These are phyloP conservation scores for Andricus grossulariae DNA, from an alignment of 1,140 invertebrate genomes.

Conservation along the genomic window DNA sequence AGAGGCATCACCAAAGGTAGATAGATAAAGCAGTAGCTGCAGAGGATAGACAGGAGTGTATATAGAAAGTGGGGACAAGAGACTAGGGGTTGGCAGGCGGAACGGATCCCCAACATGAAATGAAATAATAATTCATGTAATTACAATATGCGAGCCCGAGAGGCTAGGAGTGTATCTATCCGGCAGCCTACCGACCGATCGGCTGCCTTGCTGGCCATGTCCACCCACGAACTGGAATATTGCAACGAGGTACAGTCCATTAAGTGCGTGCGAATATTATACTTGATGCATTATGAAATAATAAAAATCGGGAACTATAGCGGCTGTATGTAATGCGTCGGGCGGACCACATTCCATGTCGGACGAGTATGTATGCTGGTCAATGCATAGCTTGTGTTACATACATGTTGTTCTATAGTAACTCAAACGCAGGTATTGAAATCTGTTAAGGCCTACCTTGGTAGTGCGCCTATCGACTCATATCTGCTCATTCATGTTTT, in stretches of 20 bases:
- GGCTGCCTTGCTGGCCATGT: constrained; percentile 46
- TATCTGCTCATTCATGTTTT: constrained; percentile 21
- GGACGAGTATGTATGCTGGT: constrained; percentile 24
- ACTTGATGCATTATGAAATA: constrained; percentile 57
- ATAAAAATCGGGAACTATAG: constrained; percentile 51
- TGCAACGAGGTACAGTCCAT: constrained; percentile 70
- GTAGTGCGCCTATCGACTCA: constrained; percentile 13
- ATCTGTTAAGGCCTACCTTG: constrained; percentile 28
- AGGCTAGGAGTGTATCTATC: constrained; percentile 60
- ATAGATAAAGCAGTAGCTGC: not conserved
- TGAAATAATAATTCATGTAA: constrained; percentile 73
- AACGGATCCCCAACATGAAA: constrained; percentile 67
- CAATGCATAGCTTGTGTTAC: constrained; percentile 18
- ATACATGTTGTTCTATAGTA: constrained; percentile 22
- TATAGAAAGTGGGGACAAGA: constrained; percentile 48
- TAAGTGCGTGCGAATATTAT: constrained; percentile 67
- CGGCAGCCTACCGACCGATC: constrained; percentile 50
- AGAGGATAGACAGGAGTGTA: constrained; percentile 18
- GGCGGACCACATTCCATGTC: constrained; percentile 59
- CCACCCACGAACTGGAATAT: constrained; percentile 68
- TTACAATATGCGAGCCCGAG: constrained; percentile 65
- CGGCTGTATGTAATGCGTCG: constrained; percentile 40
- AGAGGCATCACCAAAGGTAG: not conserved
- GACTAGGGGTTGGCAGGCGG: constrained; percentile 57
- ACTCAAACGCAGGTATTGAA: constrained; percentile 21